phyloP scores from a whole-genome alignment of 2,113 vertebrate genomes.

The Macrotus californicus region DNA sequence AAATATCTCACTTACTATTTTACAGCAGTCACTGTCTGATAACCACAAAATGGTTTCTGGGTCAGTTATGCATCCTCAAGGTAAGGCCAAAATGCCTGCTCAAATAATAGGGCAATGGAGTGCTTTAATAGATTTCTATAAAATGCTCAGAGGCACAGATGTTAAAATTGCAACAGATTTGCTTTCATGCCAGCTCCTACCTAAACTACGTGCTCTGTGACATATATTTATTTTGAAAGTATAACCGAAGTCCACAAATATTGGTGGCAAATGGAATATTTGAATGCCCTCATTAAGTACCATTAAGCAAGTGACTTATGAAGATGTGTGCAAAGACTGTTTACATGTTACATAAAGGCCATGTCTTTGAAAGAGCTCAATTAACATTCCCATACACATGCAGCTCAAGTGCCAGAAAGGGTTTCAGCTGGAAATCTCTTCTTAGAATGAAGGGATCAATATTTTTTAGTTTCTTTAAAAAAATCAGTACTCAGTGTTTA shows the following conservation, averaged over 20 bases:
- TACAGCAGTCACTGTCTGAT: conserved; percentile 50
- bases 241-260: neutral
- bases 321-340: conserved; percentile 26
- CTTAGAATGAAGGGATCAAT: conserved; percentile 42
- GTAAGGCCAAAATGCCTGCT: conserved; percentile 49
- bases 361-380: conserved; percentile 15
- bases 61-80: conserved; percentile 52
- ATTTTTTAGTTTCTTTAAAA: conserved; percentile 30
- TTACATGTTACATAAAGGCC: neutral
- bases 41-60: conserved; percentile 49
- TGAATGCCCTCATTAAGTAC: conserved; percentile 16
- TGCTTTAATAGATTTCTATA: conserved; percentile 39
- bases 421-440: conserved; percentile 40
- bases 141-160: conserved; percentile 18
- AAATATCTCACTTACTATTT: conserved; percentile 32
- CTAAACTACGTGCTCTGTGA: conserved; percentile 9
- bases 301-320: conserved; percentile 19
- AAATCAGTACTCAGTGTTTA: conserved; percentile 18
- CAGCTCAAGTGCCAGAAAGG: neutral
- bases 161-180: conserved; percentile 48
- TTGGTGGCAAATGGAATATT: conserved; percentile 16
- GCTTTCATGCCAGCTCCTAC: neutral
- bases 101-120: conserved; percentile 24
- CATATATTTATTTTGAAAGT: conserved; percentile 22
- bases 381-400: conserved; percentile 21